Base-by-base conservation (phyloP, 2,888 invertebrate species). In the Neria commutata region DNA sequence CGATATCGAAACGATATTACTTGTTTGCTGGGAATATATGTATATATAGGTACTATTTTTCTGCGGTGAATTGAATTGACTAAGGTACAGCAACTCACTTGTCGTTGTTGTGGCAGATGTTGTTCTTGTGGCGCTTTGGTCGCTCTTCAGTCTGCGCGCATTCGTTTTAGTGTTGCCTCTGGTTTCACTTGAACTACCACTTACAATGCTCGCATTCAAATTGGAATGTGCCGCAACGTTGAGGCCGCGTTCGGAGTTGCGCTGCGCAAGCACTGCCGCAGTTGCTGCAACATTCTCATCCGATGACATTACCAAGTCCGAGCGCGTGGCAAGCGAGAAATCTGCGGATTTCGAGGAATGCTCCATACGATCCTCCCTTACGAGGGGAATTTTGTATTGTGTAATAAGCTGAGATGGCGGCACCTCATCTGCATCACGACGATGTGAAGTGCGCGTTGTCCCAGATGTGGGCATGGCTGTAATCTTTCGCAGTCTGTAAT, bases 341-440 rank as follows among this genome's bases (percentile, higher is more conserved):
- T 4, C 37, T 6, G 37, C 2, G 53, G 50, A 42, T 52, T 50
- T 25, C 46, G 48, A 45, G 16, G 26, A 33, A 10, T 24, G n/a
- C n/a, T n/a, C n/a, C n/a, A n/a, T 23, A 29, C n/a, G 16, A 51
- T 40, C 63, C 19, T 68, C 67, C 8, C 61, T 45, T 16, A 62
- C 58, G 5, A 59, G 40, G 8, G 69, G 65, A 58, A 63, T 55
- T 21, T 65, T 63, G 29, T 57, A 58, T 51, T 58, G 60, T n/a
- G 54, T 58, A 52, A 65, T 34, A 16, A 60, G 47, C 49, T 64
- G 62, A 40, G 60, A 54, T 48, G 55, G 26, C 33, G 56, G 16
- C 1, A 47, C 40, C 21, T 11, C 37, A 21, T 5, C 23, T 1
- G 50, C 53, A 37, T 61, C 59, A 21, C 48, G 53, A 5, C 62